phyloP scores from a whole-genome alignment of 2,797 vertebrate species.

The Liasis olivaceus region DNA sequence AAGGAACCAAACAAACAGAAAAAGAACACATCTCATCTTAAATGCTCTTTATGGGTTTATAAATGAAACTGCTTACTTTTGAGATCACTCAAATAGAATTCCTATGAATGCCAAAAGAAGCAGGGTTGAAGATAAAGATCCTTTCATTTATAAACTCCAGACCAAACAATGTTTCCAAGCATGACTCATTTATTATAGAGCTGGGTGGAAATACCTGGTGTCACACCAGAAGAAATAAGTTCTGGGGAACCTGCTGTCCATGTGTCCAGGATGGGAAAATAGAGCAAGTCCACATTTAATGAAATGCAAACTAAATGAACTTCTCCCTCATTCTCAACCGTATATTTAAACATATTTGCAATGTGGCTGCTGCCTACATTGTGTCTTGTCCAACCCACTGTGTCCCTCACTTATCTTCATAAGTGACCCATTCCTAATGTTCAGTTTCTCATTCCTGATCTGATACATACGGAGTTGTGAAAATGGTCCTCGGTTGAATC shows the following conservation, averaged over 20 bases:
- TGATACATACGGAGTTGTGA: no score
- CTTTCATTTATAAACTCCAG: not conserved
- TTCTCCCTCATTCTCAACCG: not conserved
- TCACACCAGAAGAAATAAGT: not conserved
- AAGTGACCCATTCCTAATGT: no score
- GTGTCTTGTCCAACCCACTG: no score
- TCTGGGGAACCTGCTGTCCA: not conserved
- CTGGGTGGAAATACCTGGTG: not conserved
- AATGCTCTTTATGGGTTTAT: not conserved
- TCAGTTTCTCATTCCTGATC: no score
- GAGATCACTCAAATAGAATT: conserved; percentile 1
- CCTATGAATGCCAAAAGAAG: conserved; percentile 33
- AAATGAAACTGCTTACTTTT: conserved; percentile 53
- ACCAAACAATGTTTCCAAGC: not conserved
- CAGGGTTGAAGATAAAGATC: not conserved
- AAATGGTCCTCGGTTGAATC: no score
- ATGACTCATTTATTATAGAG: not conserved
- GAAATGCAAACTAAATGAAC: not conserved
- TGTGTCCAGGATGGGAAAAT: not conserved
- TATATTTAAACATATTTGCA: no score
- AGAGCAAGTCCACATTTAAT: not conserved
- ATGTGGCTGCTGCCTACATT: no score
- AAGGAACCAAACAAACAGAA: conserved; percentile 29
- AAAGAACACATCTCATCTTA: not conserved
- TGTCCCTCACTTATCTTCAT: no score